Evolutionary conservation across 2,113 vertebrate species (phyloP), one percentile per base, ranked within the genome.

Genomic region (Calidris pugnax): DNA sequence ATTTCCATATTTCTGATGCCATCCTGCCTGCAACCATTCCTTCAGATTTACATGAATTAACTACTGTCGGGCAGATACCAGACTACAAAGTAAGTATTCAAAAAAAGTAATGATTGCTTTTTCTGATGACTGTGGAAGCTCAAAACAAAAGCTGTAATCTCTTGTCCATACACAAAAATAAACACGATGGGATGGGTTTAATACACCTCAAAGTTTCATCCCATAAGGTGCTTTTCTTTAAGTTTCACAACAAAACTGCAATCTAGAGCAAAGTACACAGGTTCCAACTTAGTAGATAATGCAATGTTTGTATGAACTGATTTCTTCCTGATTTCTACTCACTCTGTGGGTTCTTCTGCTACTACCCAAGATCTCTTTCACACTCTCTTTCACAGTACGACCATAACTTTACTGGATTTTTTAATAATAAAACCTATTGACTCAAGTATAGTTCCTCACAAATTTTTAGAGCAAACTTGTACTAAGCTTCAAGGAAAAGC

Each of bases 1-100:
- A 97, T 94, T 97, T 97, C 95, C 92, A 90, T 97, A 81, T 81
- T 90, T 96, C 90, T 92, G 92, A 94, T 95, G 77, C 88, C 93
- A 93, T 71, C 93, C 83, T 86, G 92, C 88, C 56, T 90, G 60
- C 68, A 86, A 95, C 71, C 77, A 82, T 83, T 86, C n/a, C 33
- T 90, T 90, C 56, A 94, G 85, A 88, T 84, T 93, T 78, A 39
- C 73, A 81, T 90, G 88, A 94, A 97, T 93, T 97, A 93, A 94
- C 72, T 13, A 21, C 63, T 16, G 56, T 77, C 77, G 88, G 88
- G 74, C 68, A 89, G 85, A 81, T 3, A 88, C 24, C 62, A 73
- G 71, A 53, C 73, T 82, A 85, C 81, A 91, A 93, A 96, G 60
- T 30, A 47, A 91, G 43, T 35, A 73, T 5, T 91, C 77, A 55